Conservation (phyloP, 2,113 vertebrate species). For the Cariama cristata region DNA sequence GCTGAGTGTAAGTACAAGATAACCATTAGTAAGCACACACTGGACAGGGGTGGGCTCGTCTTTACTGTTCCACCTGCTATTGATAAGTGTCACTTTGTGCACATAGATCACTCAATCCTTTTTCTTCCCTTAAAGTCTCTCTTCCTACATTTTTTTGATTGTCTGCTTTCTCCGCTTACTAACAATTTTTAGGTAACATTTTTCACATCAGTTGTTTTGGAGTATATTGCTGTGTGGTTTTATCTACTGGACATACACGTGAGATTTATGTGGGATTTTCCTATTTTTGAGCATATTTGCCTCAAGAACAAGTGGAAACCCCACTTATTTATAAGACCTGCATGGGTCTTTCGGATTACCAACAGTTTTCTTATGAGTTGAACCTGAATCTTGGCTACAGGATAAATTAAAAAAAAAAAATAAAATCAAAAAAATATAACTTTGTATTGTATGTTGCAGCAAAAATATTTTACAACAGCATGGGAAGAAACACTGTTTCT, state of each 20-base stretch:
- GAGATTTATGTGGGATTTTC: not conserved
- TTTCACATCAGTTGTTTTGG: not conserved
- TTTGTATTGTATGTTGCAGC: not conserved
- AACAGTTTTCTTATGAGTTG: not conserved
- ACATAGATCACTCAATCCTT: not conserved
- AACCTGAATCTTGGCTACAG: not conserved
- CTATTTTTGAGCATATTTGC: not conserved
- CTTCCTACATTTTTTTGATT: not conserved
- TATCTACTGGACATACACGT: not conserved
- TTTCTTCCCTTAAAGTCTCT: not conserved
- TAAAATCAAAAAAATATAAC: not conserved
- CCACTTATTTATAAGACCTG: not conserved
- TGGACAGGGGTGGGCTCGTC: rapidly evolving
- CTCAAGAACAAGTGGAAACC: not conserved
- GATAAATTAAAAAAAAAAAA: conserved; percentile 22
- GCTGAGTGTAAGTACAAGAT: not conserved
- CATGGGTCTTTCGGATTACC: not conserved
- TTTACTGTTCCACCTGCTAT: not conserved
- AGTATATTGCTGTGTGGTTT: not conserved
- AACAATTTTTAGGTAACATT: not conserved
- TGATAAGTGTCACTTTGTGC: not conserved
- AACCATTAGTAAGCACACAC: not conserved
- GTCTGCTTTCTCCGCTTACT: not conserved
- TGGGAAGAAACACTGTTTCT: not conserved
- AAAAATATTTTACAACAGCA: conserved; percentile 48